Conservation (phyloP, 2,113 vertebrate genomes). For the Meles meles region DNA sequence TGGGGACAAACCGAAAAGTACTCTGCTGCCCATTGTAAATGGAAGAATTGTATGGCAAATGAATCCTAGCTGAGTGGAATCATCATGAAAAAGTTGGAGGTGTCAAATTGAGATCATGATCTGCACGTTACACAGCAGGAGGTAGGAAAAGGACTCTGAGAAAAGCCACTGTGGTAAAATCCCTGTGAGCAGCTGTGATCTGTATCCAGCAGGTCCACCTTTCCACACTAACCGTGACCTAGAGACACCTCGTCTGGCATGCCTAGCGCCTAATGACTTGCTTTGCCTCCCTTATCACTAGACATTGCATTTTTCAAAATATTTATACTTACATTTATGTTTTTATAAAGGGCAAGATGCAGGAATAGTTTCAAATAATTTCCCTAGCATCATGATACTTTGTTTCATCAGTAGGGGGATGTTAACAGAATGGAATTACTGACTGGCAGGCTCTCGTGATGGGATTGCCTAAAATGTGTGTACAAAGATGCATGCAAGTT, state of each 20-base stretch:
- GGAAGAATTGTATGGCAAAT: too few species aligned
- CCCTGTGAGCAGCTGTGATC: accelerated
- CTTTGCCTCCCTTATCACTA: not conserved
- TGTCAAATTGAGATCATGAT: not conserved
- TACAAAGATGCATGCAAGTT: not conserved
- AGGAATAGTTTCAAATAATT: not conserved
- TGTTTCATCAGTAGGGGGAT: not conserved
- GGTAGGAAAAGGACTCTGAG: not conserved
- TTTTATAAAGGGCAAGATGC: not conserved
- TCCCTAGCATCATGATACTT: not conserved
- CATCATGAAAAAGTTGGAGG: not conserved
- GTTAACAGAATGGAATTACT: not conserved
- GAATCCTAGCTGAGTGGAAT: not conserved
- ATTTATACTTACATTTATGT: not conserved
- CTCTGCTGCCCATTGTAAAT: not conserved
- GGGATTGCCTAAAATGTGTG: not conserved
- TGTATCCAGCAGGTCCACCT: too few species aligned
- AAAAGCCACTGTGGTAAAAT: not conserved
- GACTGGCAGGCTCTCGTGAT: not conserved
- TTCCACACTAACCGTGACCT: not conserved
- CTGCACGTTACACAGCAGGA: too few species aligned
- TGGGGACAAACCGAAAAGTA: not conserved
- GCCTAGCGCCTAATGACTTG: not conserved
- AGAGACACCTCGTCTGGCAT: not conserved
- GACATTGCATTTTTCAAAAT: not conserved